A percentile compares a stretch with the other conserved stretches of the same genome.
Conservation (phyloP, 1,140 invertebrate genomes). For the Drosophila funebris region DNA sequence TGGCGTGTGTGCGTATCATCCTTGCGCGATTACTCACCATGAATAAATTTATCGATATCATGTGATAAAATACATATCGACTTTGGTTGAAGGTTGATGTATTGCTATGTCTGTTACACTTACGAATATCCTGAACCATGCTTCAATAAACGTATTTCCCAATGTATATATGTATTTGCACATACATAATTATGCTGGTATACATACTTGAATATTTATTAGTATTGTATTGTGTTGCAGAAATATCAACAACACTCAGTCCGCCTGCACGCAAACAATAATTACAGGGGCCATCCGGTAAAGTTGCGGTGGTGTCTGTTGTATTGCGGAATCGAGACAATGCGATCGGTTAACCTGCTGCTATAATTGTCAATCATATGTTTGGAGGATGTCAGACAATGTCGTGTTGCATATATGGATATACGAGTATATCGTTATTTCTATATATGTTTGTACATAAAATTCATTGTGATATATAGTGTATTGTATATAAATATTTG, state of each 20-base stretch:
- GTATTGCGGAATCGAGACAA: slow-evolving; percentile 25
- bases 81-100: too few species aligned
- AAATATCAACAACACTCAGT: not conserved
- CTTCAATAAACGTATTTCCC: not conserved
- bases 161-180: not conserved
- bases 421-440: too few species aligned
- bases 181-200: not conserved
- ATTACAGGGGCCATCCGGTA: slow-evolving; percentile 39
- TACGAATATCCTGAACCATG: too few species aligned
- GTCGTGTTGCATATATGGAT: slow-evolving; percentile 4
- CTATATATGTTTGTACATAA: not conserved
- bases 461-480: too few species aligned
- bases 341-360: slow-evolving; percentile 34
- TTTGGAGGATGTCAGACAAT: slow-evolving; percentile 44
- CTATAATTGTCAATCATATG: slow-evolving; percentile 66
- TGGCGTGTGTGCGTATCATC: not conserved
- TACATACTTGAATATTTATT: not conserved
- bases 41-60: not conserved
- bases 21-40: not conserved
- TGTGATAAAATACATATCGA: too few species aligned
- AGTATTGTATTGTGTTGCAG: slow-evolving; percentile 8
- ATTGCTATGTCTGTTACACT: too few species aligned
- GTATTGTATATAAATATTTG: not conserved
- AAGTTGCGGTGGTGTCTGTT: slow-evolving; percentile 44
- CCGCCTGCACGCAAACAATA: slow-evolving; percentile 20